These are phyloP conservation scores for Triplophysa siluroides DNA, from an alignment of 2,113 vertebrate genomes.

Conservation along the genomic window DNA sequence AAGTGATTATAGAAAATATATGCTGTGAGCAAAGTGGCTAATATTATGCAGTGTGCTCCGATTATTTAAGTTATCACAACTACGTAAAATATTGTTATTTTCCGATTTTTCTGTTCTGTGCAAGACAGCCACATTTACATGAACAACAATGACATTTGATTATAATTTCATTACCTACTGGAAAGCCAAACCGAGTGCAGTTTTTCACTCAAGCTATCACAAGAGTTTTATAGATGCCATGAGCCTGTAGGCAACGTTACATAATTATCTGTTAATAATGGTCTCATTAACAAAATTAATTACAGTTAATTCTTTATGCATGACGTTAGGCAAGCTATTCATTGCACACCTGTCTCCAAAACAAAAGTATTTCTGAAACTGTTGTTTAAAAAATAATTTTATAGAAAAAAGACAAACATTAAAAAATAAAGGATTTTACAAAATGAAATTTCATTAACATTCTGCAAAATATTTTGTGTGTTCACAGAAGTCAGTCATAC, in stretches of 20 bases:
- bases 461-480: too few species aligned
- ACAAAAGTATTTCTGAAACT: background rate
- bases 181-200: background rate
- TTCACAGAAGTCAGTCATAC: too few species aligned
- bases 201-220: too few species aligned
- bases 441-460: too few species aligned
- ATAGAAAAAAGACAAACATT: too few species aligned
- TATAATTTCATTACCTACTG: background rate
- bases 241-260: constrained; percentile 1
- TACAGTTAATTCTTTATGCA: constrained; percentile 48
- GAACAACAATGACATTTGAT: background rate
- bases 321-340: constrained; percentile 47
- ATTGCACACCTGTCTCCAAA: constrained; percentile 39
- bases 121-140: background rate
- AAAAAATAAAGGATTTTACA: too few species aligned
- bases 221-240: background rate
- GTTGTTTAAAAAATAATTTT: too few species aligned
- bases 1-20: too few species aligned
- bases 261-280: constrained; percentile 21
- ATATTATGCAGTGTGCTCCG: too few species aligned
- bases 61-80: too few species aligned
- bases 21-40: too few species aligned
- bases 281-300: constrained; percentile 51
- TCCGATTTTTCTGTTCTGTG: background rate
- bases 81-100: background rate